These are phyloP conservation scores for Alfaro cultratus DNA, from an alignment of 2,797 vertebrate species.

Conservation along the genomic window DNA sequence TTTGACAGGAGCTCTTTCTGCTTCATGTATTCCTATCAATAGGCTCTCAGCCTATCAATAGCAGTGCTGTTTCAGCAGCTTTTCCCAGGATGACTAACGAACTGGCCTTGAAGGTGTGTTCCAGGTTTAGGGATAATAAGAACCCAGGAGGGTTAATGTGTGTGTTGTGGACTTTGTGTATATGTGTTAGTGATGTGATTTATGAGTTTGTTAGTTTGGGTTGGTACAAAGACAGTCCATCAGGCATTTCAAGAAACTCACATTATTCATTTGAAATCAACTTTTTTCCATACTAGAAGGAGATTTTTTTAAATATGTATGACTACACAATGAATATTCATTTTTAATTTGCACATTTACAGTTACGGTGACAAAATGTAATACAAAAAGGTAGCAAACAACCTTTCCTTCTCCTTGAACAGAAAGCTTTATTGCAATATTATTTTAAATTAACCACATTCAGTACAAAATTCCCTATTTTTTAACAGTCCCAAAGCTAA, in stretches of 20 bases:
- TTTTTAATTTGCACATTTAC: background rate
- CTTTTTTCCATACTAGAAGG: background rate
- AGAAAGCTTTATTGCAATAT: background rate
- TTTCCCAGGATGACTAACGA: slow-evolving; percentile 68
- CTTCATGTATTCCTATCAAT: slow-evolving; percentile 61
- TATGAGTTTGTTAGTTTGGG: slow-evolving; percentile 13
- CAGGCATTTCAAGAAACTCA: background rate
- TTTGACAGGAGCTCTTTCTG: slow-evolving; percentile 58
- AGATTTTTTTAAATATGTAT: background rate
- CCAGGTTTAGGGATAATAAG: slow-evolving; percentile 68
- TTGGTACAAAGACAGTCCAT: background rate
- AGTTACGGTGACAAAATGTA: background rate
- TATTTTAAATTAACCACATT: background rate
- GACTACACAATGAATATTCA: background rate
- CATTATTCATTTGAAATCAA: background rate
- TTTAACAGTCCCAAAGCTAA: background rate
- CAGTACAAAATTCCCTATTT: background rate
- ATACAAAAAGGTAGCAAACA: background rate
- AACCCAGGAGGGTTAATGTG: slow-evolving; percentile 52
- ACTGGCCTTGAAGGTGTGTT: slow-evolving; percentile 59
- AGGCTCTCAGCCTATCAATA: no score
- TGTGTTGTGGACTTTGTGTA: slow-evolving; percentile 3
- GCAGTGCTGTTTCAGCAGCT: slow-evolving; percentile 42
- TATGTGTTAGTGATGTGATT: slow-evolving; percentile 12
- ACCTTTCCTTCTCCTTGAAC: background rate